Evolutionary conservation across 2,888 invertebrate species (phyloP), one percentile per base, ranked within the genome.

Genomic region (Mylabris sibirica): DNA sequence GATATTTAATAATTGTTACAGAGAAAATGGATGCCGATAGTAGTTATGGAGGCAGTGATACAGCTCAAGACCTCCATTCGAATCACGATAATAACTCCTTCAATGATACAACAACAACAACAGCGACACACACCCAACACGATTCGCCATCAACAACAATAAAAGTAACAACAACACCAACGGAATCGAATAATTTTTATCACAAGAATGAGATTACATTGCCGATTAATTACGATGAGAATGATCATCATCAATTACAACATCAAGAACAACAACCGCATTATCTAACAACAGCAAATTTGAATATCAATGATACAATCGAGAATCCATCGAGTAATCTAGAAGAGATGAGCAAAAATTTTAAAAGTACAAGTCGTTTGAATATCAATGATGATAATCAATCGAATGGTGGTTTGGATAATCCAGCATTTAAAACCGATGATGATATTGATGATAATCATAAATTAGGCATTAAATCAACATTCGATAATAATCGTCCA

Each of bases 41-140:
- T 75, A 85, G 85, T 75, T 85, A 85, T 74, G 85, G 84, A 44
- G 85, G 85, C 72, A 84, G 84, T 77, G 85, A 85, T 75, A 84
- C 84, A 53, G 84, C 85, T 68, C 85, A 84, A 75, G 84, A 85
- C 73, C 77, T 76, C 24, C 75, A 78, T 64, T 78, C 78, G 22
- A 75, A 72, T 57, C 77, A 78, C 67, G 78, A 83, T 65, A 78
- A 76, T 74, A 81, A 78, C 73, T 76, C 79, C 41, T 70, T 70
- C 41, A 71, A 72, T 59, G 72, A 71, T 65, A 70, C 72, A 66
- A 41, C 63, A 66, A 35, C 71, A 65, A 24, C 66, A 62, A 66
- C 74, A 67, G 66, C 72, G 65, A 71, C 65, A 63, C 66, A 68
- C 71, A 65, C 72, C 62, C 62, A 74, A 64, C 60, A 68, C 60